These are phyloP conservation scores for Peromyscus californicus DNA, from an alignment of 2,113 vertebrate genomes.

Conservation along the genomic window DNA sequence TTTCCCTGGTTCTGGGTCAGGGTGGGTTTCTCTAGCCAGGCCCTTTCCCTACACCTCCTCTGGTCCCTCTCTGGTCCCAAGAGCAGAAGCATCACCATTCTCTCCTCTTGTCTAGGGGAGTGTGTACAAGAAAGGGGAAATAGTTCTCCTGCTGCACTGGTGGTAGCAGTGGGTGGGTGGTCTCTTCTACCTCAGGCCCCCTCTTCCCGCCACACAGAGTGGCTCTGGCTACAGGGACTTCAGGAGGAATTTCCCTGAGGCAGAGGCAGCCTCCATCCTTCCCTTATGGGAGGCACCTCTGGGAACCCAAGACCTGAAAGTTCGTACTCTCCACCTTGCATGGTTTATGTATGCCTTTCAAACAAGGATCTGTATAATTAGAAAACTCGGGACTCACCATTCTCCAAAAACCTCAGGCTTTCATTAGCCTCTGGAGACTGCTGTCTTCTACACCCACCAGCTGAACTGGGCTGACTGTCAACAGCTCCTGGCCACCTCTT, in stretches of 20 bases:
- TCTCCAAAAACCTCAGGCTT: not conserved
- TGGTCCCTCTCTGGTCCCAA: not conserved
- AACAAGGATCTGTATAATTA: not conserved
- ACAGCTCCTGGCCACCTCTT: too few species aligned
- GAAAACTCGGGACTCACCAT: not conserved
- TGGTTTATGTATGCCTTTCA: not conserved
- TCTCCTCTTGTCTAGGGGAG: not conserved
- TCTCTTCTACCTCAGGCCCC: not conserved
- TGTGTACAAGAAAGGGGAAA: too few species aligned
- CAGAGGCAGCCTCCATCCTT: not conserved
- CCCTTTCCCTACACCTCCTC: too few species aligned
- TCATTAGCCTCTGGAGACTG: not conserved
- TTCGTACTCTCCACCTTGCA: not conserved
- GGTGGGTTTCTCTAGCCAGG: too few species aligned
- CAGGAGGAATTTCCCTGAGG: not conserved
- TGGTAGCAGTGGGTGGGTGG: not conserved
- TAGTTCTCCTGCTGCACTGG: not conserved
- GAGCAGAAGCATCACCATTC: not conserved
- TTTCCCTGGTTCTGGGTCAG: too few species aligned
- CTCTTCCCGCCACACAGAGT: not conserved
- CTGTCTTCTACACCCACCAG: not conserved
- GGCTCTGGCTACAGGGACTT: not conserved
- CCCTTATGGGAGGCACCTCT: not conserved
- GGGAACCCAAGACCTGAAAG: not conserved
- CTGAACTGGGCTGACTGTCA: not conserved